Percentiles rank a stretch among this genome's conserved stretches.
phyloP scores from a whole-genome alignment of 2,797 vertebrate species.

The Picus viridis region DNA sequence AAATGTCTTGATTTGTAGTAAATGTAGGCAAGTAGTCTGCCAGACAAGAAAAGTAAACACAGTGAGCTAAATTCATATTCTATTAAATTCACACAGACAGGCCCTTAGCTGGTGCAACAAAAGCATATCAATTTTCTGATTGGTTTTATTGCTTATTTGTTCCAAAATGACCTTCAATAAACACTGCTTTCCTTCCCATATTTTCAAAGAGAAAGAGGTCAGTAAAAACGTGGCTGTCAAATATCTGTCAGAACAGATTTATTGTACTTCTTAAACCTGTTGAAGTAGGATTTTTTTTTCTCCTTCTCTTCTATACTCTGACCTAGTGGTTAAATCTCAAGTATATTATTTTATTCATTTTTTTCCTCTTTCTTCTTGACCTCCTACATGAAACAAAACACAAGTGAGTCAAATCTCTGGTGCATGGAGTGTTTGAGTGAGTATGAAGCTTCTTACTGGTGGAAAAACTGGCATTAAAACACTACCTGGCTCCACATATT shows the following conservation, averaged over 20 bases:
- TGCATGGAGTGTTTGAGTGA: not conserved
- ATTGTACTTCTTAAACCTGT: conserved; percentile 54
- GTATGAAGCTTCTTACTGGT: not conserved
- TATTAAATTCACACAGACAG: not conserved
- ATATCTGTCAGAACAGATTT: conserved; percentile 71
- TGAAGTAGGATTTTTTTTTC: conserved; percentile 38
- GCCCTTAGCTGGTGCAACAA: not conserved
- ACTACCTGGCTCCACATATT: not conserved
- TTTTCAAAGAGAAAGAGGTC: conserved; percentile 55
- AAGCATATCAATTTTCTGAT: conserved; percentile 17
- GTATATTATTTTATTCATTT: conserved; percentile 21
- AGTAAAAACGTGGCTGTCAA: conserved; percentile 65
- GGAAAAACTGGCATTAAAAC: conserved; percentile 9
- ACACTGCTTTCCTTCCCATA: conserved; percentile 42
- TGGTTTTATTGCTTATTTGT: conserved; percentile 53
- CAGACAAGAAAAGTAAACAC: not conserved
- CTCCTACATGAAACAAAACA: conserved; percentile 41
- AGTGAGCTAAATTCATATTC: not conserved
- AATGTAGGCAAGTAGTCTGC: not conserved
- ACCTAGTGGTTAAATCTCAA: conserved; percentile 49
- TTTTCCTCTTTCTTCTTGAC: conserved; percentile 21
- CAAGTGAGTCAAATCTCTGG: conserved; percentile 36
- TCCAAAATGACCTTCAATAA: conserved; percentile 50
- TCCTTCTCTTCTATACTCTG: conserved; percentile 40
- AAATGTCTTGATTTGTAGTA: not conserved